A percentile compares a stretch with the other conserved stretches of the same genome.
Conservation (phyloP, 2,113 vertebrate species). For the Eubucco bourcierii region DNA sequence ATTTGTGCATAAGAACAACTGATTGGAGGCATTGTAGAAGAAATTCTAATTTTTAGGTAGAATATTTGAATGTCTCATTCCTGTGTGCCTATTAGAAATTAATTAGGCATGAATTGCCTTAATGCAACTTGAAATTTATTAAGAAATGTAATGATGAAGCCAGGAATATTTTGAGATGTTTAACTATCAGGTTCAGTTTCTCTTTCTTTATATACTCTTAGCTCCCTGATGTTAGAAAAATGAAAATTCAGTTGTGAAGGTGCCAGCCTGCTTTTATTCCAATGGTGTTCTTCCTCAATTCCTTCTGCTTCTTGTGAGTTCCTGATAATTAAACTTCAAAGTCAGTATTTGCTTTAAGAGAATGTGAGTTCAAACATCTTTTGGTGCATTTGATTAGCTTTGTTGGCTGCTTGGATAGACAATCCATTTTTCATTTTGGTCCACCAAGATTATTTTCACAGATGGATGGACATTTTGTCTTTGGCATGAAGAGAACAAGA, state of each 20-base stretch:
- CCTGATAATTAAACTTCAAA: conserved; percentile 28
- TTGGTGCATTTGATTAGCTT: neutral
- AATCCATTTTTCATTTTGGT: neutral
- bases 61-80: neutral
- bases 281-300: neutral
- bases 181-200: neutral
- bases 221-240: neutral
- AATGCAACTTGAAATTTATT: neutral
- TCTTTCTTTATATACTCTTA: neutral
- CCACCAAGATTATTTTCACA: neutral
- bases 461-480: neutral
- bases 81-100: neutral
- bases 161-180: neutral
- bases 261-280: neutral
- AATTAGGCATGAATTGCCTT: neutral
- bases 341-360: neutral
- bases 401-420: neutral
- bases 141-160: neutral
- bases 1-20: neutral
- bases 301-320: neutral
- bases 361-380: neutral
- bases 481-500: neutral
- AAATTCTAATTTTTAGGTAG: neutral
- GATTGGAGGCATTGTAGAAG: neutral
- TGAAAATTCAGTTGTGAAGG: neutral